phyloP scores from a whole-genome alignment of 2,113 vertebrate species.

The Larimichthys crocea region DNA sequence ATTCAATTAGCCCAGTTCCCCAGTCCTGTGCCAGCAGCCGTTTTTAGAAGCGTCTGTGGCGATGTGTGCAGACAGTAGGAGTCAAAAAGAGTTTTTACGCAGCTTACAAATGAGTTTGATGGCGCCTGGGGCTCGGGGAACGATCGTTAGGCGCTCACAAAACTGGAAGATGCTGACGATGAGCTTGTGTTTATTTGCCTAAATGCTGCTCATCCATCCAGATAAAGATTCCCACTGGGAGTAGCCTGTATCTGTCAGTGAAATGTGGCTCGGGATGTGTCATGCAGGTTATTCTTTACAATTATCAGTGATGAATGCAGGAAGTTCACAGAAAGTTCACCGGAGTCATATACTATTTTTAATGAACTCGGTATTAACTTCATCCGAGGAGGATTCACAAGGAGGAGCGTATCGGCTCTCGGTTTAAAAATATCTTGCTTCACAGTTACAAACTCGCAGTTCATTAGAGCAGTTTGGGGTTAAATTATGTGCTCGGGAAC shows the following conservation, averaged over 20 bases:
- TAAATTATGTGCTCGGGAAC: not conserved
- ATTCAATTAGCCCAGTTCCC: slow-evolving; percentile 65
- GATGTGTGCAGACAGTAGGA: slow-evolving; percentile 41
- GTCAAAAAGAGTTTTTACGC: slow-evolving; percentile 37
- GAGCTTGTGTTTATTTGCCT: slow-evolving; percentile 35
- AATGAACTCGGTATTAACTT: not conserved
- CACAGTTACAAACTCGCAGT: not conserved
- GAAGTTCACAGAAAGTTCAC: not conserved
- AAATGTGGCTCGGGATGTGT: not conserved
- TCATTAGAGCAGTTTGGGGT: not conserved
- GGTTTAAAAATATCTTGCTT: slow-evolving; percentile 1
- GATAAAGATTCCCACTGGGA: slow-evolving; percentile 8
- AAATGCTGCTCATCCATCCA: slow-evolving; percentile 40
- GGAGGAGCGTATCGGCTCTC: not conserved
- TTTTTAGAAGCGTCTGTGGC: slow-evolving; percentile 39
- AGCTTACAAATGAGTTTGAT: slow-evolving; percentile 40
- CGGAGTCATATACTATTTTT: not conserved
- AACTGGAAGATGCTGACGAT: slow-evolving; percentile 31
- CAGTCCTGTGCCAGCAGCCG: slow-evolving; percentile 27
- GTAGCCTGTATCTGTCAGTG: slow-evolving; percentile 13
- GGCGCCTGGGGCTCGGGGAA: slow-evolving; percentile 2
- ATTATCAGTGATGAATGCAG: not conserved
- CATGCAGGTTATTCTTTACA: slow-evolving; percentile 18
- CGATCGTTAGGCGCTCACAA: slow-evolving; percentile 6
- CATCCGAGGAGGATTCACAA: not conserved